Conservation (phyloP, 2,888 invertebrate species). For the Camponotus fellah region DNA sequence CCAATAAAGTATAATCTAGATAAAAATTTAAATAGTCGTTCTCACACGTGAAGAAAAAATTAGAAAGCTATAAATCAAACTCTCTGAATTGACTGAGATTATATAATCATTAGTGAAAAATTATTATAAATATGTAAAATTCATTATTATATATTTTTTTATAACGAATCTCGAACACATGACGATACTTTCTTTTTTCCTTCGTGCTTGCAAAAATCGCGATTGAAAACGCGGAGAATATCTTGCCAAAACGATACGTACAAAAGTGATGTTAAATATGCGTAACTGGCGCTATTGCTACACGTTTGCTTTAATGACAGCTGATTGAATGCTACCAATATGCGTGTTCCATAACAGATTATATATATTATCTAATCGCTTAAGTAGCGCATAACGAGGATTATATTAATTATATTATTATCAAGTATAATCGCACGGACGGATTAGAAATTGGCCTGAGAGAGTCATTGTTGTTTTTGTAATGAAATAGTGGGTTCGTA, state of each 20-base stretch:
- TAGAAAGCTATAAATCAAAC: neutral
- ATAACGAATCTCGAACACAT: neutral
- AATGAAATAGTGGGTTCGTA: conserved; percentile 39
- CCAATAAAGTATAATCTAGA: neutral
- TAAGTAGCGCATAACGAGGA: conserved; percentile 23
- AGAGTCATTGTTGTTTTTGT: conserved; percentile 43
- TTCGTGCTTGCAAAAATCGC: neutral
- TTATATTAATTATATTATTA: conserved; percentile 51
- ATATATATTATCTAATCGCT: conserved; percentile 45
- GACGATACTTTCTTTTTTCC: neutral
- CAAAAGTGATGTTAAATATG: conserved; percentile 39
- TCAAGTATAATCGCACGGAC: conserved; percentile 52
- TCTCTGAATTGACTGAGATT: neutral
- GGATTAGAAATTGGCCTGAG: conserved; percentile 14
- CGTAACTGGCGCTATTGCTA: conserved; percentile 23
- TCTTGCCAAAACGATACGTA: conserved; percentile 20
- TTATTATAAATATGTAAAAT: neutral
- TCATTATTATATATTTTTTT: neutral
- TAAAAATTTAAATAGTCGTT: conserved; percentile 25
- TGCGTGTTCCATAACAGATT: conserved; percentile 6
- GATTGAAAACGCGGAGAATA: neutral
- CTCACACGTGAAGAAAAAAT: neutral
- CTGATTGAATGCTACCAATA: conserved; percentile 16
- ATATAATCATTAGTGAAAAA: neutral
- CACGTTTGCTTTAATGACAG: conserved; percentile 39